Base-by-base conservation (phyloP, 2,888 invertebrate genomes). In the Dorcus hopei region DNA sequence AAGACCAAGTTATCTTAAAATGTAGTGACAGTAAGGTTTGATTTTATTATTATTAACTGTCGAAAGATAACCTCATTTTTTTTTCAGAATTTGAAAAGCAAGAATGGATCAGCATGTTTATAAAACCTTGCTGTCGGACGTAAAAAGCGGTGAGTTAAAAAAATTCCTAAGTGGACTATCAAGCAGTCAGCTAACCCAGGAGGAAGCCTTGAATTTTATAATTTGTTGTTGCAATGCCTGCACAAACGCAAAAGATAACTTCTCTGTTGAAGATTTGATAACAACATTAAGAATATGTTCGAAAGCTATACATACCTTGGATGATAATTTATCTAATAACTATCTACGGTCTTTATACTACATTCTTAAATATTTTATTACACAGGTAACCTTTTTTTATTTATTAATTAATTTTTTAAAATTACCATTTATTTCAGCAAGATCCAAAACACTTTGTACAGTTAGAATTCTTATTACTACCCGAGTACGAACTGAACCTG, bases 61-160 rank as follows among this genome's bases (percentile, higher is more conserved):
- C 26, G 5, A 26, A 33, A 33, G 26, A 1, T 33, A 33, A 33
- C 26, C 26, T 7, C 26, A 33, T 7, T 33, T 33, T 33, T n/a
- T 33, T 7, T 6, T 6, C 26, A 33, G 26, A 33, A 6, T 19
- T 33, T 33, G 26, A 5, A 33, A 33, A 26, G 26, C 26, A 26
- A 5, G 26, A 26, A 33, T 33, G 26, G 26, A 33, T 33, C 26
- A 33, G 39, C 65, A 65, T 61, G 66, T 72, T 33, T 33, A 33
- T 33, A 33, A 6, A 33, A 3, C 26, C 5, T 33, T 33, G 26
- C 7, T 33, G 6, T 33, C 26, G 26, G 33, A 47, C 14, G 38
- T 49, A 54, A 49, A 54, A 54, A 54, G 11, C 19, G 54, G 54
- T 41, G 42, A 54, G 38, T 49, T 54, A 42, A 54, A 41, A 49